Conservation (phyloP, 2,888 invertebrate genomes). For the Ischnura elegans region DNA sequence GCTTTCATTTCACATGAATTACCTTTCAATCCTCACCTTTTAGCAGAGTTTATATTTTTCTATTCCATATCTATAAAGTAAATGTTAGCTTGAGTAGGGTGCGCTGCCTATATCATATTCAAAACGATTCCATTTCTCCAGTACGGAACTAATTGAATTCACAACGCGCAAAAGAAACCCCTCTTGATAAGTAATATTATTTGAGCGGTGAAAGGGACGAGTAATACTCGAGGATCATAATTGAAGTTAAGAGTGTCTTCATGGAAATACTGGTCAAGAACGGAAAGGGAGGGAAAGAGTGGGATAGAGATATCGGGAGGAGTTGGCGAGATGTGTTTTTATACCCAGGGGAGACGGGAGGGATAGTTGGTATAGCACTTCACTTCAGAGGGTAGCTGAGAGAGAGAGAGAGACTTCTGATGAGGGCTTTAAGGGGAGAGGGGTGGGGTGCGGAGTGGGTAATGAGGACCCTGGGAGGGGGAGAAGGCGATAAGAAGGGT, state of each 20-base stretch:
- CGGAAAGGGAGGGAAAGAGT: not conserved
- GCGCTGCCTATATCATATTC: too few relatives aligned
- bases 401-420: not conserved
- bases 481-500: constrained; percentile 69
- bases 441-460: constrained; percentile 69
- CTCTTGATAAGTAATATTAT: not conserved
- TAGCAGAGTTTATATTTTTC: too few relatives aligned
- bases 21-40: too few relatives aligned
- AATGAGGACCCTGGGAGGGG: constrained; percentile 75
- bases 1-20: too few relatives aligned
- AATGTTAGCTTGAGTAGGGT: too few relatives aligned
- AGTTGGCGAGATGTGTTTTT: not conserved
- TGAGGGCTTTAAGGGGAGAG: constrained; percentile 14
- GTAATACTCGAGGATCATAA: not conserved
- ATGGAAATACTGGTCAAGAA: not conserved
- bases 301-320: not conserved
- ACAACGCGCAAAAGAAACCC: not conserved
- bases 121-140: not conserved
- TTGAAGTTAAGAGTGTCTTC: not conserved
- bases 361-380: not conserved
- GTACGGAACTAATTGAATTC: not conserved
- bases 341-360: not conserved
- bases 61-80: too few relatives aligned
- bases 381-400: not conserved
- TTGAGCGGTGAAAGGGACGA: not conserved